Evolutionary conservation across 2,797 vertebrate species (phyloP).

Genomic region (Holocentrus rufus): DNA sequence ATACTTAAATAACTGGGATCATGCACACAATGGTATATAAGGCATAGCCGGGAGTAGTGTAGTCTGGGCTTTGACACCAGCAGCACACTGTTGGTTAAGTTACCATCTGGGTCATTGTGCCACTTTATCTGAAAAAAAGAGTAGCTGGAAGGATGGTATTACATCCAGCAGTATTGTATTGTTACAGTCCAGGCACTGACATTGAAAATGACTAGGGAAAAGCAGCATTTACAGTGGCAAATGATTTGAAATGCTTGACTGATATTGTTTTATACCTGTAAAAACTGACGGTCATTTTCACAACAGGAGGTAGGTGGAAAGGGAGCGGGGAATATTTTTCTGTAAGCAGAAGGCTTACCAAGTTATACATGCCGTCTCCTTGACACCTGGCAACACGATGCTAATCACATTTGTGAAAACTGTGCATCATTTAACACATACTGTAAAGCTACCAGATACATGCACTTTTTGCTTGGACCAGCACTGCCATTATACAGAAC

Average conservation of each 20-base stretch:
- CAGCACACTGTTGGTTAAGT: slow-evolving; percentile 54
- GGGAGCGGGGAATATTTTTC: slow-evolving; percentile 65
- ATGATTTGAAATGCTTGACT: slow-evolving; percentile 55
- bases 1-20: slow-evolving; percentile 45
- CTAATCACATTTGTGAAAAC: slow-evolving; percentile 53
- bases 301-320: slow-evolving; percentile 70
- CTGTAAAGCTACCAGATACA: slow-evolving; percentile 2
- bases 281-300: slow-evolving; percentile 72
- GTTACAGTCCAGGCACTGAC: slow-evolving; percentile 26
- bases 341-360: slow-evolving; percentile 63
- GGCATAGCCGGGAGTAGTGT: slow-evolving; percentile 39
- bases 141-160: slow-evolving; percentile 25
- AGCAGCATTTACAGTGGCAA: slow-evolving; percentile 9
- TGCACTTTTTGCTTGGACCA: slow-evolving; percentile 1
- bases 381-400: slow-evolving; percentile 38
- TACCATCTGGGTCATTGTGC: slow-evolving; percentile 69
- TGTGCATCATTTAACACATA: slow-evolving; percentile 62
- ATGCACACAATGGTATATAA: slow-evolving; percentile 37
- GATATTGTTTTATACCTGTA: slow-evolving; percentile 54
- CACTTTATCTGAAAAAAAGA: slow-evolving; percentile 46
- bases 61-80: slow-evolving; percentile 54
- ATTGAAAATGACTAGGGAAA: slow-evolving; percentile 11
- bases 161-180: slow-evolving; percentile 3
- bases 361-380: slow-evolving; percentile 49
- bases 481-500: slow-evolving; percentile 25